Percentiles rank a stretch among this genome's conserved stretches.
Conservation (phyloP, 2,797 vertebrate species). For the Melanogrammus aeglefinus region DNA sequence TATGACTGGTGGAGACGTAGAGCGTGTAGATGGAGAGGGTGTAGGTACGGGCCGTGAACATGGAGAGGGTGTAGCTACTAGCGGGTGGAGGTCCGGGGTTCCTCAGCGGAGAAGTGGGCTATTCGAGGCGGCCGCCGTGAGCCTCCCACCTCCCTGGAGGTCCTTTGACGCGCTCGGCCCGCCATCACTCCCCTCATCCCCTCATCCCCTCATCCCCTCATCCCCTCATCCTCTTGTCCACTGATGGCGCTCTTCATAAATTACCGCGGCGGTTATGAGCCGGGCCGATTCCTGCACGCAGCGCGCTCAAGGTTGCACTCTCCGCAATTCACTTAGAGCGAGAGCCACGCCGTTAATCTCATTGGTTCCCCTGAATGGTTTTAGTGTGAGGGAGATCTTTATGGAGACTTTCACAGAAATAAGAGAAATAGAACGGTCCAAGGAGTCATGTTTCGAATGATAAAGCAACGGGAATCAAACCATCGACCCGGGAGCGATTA, state of each 20-base stretch:
- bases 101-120: conserved; percentile 19
- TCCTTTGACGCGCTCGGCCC: conserved; percentile 56
- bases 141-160: conserved; percentile 57
- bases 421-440: neutral
- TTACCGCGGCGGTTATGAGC: conserved; percentile 48
- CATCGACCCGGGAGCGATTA: neutral
- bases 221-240: conserved; percentile 10
- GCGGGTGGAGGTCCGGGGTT: neutral
- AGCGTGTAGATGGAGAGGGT: too few relatives aligned
- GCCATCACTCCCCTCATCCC: conserved; percentile 21
- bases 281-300: neutral
- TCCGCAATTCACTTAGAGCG: neutral
- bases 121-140: conserved; percentile 41
- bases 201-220: too few relatives aligned
- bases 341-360: neutral
- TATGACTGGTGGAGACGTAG: too few relatives aligned
- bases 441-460: neutral
- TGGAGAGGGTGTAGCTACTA: neutral
- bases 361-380: neutral
- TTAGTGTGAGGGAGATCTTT: neutral
- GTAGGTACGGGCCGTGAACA: neutral
- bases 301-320: neutral
- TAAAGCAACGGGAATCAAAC: neutral
- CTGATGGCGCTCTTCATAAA: conserved; percentile 58
- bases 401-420: neutral